Base-by-base conservation (phyloP, 2,888 invertebrate species). In the Drosophila picticornis region DNA sequence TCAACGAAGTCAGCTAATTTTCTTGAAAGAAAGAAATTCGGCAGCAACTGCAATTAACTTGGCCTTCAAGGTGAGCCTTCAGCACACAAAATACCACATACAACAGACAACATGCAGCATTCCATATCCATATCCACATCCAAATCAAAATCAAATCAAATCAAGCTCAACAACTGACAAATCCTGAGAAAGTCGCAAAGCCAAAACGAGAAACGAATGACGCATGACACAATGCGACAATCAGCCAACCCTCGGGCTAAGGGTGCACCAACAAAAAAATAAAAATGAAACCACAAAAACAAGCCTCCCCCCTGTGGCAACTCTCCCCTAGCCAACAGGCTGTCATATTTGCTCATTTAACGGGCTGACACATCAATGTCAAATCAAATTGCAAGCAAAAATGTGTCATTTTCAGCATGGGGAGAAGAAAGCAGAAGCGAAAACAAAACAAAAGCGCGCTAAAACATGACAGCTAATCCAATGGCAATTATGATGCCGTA, bases 351-450 rank as follows among this genome's bases (percentile, higher is more conserved):
- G 88, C 87, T 77, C 86, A 91, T 91, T 92, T 91, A 91, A 91
- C 91, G 85, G 85, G 78, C 90, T 89, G 91, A 90, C 92, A 91
- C 88, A 90, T 92, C 92, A 91, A 87, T 91, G 92, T 92, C 92
- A 91, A 80, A 92, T 90, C 91, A 87, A 72, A 86, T 59, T 73
- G 75, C 27, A 43, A 16, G 53, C 51, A 25, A 50, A 84, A 87
- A 91, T 81, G 81, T 83, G 84, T 83, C 85, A 90, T 88, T 91
- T 90, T 86, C 88, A 85, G 79, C 90, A 83, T 80, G 83, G 73
- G 71, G 34, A 34, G 50, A 48, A 31, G 50, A 64, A 50, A 59
- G 19, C 58, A 25, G 48, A 58, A 62, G 19, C 58, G 36, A 59
- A 63, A 60, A 53, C 51, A 75, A 80, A 70, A 77, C 70, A 68